Evolutionary conservation across 2,113 vertebrate species (phyloP), one percentile per base, ranked within the genome.

Genomic region (Calyptomena viridis): DNA sequence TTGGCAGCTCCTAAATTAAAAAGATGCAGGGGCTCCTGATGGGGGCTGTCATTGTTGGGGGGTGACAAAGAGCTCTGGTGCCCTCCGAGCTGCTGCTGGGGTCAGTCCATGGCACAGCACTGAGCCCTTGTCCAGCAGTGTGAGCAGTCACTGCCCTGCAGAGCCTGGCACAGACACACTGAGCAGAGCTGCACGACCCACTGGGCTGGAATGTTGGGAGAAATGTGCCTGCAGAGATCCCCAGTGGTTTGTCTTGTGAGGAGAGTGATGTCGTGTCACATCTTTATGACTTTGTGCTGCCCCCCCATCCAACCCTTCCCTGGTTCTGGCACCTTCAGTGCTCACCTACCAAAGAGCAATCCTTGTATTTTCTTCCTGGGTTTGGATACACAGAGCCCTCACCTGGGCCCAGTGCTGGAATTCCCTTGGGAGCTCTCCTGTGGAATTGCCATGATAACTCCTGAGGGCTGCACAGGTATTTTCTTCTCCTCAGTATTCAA

Each of bases 1-100:
- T 76, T 68, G 83, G 82, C 85, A 92, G 39, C 76, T 80, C 40
- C 37, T 82, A 82, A 84, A 84, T 87, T 59, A 93, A 87, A 81
- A 76, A 87, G 85, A 49, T 93, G 31, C 68, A 27, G 55, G 24
- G 53, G n/a, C 58, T 90, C 3, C 0, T 93, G 66, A 90, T 77
- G 69, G 53, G 62, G 92, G 28, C 68, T 63, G 88, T 84, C 58
- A 87, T 83, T 40, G 42, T 60, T 64, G 82, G 82, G 60, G 56
- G 67, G 67, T 50, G 64, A 78, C 27, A n/a, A 63, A 47, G 39
- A 28, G 62, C 60, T 50, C 24, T 14, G 4, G 12, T 49, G 24
- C 44, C 64, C 46, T 15, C 63, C 60, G 86, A 71, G 55, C 49
- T 15, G 40, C 53, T n/a, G 62, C 42, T 31, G 60, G 8, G 91